Evolutionary conservation across 2,888 invertebrate species (phyloP).

Genomic region (Clitarchus hookeri): DNA sequence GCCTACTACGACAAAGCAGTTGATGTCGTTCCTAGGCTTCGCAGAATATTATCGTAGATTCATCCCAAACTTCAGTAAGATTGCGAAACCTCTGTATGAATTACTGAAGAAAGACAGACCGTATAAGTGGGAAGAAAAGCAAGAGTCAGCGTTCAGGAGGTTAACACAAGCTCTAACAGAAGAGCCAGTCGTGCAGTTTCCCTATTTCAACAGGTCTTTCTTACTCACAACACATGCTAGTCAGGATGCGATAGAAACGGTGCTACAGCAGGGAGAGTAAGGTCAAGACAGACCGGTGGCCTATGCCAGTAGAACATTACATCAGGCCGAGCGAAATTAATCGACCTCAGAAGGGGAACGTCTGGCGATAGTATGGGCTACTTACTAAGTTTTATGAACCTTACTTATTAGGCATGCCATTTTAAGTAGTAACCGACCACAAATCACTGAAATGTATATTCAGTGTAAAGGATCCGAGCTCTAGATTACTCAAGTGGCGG

Average conservation of each 20-base stretch:
- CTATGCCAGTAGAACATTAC: constrained; percentile 50
- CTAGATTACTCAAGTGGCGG: constrained; percentile 29
- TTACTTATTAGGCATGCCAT: constrained; percentile 49
- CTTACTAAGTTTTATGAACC: constrained; percentile 38
- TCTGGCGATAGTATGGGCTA: constrained; percentile 51
- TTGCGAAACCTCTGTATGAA: not conserved
- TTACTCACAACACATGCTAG: too few species aligned
- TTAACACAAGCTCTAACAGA: not conserved
- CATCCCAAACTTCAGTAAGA: not conserved
- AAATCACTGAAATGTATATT: constrained; percentile 50
- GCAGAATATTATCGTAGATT: not conserved
- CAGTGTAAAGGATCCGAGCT: constrained; percentile 48
- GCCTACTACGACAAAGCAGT: not conserved
- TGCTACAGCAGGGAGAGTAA: constrained; percentile 48
- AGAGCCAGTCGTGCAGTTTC: not conserved
- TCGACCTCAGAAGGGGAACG: constrained; percentile 37
- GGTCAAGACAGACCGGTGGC: constrained; percentile 50
- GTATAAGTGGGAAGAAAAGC: too few species aligned
- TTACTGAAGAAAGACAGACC: not conserved
- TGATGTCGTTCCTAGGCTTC: not conserved
- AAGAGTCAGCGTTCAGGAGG: constrained; percentile 3
- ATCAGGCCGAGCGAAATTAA: constrained; percentile 49
- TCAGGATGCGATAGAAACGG: constrained; percentile 46
- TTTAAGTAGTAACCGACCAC: constrained; percentile 51
- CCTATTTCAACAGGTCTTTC: too few species aligned